phyloP scores from a whole-genome alignment of 2,888 invertebrate species.

The Drosophila barbarae region DNA sequence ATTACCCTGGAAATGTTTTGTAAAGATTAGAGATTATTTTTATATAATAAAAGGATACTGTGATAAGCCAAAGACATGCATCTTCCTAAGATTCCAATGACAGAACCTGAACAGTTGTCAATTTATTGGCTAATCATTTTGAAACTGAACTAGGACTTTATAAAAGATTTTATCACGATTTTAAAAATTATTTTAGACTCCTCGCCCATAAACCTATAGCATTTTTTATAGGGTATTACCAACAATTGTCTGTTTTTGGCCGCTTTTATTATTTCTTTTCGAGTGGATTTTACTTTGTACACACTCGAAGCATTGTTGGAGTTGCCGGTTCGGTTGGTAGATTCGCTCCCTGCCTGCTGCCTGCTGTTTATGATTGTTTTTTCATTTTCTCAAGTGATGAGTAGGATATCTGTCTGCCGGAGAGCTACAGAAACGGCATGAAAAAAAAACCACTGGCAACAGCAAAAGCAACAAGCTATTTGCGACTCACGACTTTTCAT shows the following conservation, averaged over 20 bases:
- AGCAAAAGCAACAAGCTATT: constrained; percentile 63
- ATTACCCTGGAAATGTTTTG: not conserved
- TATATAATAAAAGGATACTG: too few species aligned
- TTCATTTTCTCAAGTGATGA: constrained; percentile 76
- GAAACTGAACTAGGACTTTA: not conserved
- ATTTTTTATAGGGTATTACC: constrained; percentile 7
- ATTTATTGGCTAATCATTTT: not conserved
- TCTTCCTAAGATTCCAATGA: too few species aligned
- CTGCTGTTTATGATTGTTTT: constrained; percentile 75
- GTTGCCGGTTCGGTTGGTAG: constrained; percentile 25
- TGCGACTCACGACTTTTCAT: constrained; percentile 76
- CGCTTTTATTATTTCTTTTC: constrained; percentile 48
- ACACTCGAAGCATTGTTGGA: constrained; percentile 53
- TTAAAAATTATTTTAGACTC: not conserved
- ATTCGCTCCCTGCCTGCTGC: constrained; percentile 41
- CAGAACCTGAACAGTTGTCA: not conserved
- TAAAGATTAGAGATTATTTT: too few species aligned
- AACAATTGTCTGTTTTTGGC: constrained; percentile 40
- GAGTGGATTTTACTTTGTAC: constrained; percentile 70
- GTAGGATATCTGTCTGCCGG: constrained; percentile 74
- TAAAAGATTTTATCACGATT: fast-evolving
- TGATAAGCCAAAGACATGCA: too few species aligned
- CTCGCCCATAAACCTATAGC: too few species aligned
- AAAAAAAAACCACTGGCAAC: constrained; percentile 18
- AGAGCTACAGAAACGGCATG: constrained; percentile 36